Conservation (phyloP, 2,888 invertebrate genomes). For the Andricus quercusramuli region DNA sequence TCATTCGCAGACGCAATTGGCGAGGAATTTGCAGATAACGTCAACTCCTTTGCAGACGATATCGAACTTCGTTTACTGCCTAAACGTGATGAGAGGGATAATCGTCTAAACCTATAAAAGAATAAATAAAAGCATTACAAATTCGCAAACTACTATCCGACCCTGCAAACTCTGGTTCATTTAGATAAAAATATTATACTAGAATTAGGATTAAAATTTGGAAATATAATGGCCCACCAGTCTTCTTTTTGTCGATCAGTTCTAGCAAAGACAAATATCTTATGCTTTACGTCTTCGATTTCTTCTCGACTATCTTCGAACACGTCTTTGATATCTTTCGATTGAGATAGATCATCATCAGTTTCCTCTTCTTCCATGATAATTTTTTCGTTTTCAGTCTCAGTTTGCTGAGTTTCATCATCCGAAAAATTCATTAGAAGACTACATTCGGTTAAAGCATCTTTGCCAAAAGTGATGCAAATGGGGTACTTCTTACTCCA, state of each 20-base stretch:
- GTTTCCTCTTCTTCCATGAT: constrained; percentile 78
- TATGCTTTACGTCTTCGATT: constrained; percentile 65
- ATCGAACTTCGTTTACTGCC: constrained; percentile 66
- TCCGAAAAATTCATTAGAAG: constrained; percentile 74
- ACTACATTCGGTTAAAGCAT: constrained; percentile 68
- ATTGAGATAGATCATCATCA: constrained; percentile 73
- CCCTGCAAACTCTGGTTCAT: not conserved
- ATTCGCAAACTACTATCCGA: not conserved
- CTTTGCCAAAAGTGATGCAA: constrained; percentile 83
- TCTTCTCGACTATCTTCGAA: constrained; percentile 70
- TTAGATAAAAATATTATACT: not conserved
- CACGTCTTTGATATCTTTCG: constrained; percentile 66
- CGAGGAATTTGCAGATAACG: constrained; percentile 56
- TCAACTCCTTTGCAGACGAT: constrained; percentile 64
- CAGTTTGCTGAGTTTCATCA: constrained; percentile 65
- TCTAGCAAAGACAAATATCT: constrained; percentile 85
- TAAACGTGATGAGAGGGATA: constrained; percentile 78
- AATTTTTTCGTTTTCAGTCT: constrained; percentile 75
- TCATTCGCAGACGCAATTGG: constrained; percentile 61
- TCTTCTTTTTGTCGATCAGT: constrained; percentile 95
- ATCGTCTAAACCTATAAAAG: constrained; percentile 80
- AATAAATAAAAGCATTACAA: not conserved
- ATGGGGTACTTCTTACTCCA: constrained; percentile 98
- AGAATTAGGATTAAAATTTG: not conserved
- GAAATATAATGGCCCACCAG: constrained; percentile 82